These are phyloP conservation scores for Vidua chalybeata DNA, from an alignment of 2,113 vertebrate species.

Conservation along the genomic window DNA sequence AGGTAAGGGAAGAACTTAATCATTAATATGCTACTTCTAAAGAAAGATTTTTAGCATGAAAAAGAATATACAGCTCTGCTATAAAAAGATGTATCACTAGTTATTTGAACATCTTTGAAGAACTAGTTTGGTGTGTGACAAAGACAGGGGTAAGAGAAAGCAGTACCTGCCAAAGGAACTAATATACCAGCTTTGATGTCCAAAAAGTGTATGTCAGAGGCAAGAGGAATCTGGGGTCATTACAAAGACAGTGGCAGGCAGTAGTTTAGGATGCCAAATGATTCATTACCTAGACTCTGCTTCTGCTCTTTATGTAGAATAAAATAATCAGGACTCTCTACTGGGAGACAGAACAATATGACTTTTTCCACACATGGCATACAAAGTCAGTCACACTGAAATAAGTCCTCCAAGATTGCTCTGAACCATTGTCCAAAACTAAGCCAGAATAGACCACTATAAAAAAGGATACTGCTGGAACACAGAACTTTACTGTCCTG, in stretches of 20 bases:
- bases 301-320: not conserved
- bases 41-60: not conserved
- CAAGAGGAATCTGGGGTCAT: not conserved
- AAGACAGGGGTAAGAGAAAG: not conserved
- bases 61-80: not conserved
- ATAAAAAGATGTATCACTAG: not conserved
- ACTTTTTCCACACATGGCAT: not conserved
- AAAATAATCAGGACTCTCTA: not conserved
- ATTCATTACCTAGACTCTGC: rapidly evolving
- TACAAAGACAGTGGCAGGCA: not conserved
- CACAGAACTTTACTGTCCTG: not conserved
- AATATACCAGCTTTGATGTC: not conserved
- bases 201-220: not conserved
- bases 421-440: not conserved
- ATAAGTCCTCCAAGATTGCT: not conserved
- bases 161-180: not conserved
- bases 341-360: not conserved
- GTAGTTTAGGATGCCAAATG: not conserved
- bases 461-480: not conserved
- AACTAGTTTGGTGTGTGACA: not conserved
- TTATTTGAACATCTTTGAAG: not conserved
- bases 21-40: not conserved
- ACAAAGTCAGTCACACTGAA: not conserved
- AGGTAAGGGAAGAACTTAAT: not conserved
- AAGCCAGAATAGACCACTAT: not conserved